Percentiles rank a stretch among this genome's conserved stretches.
phyloP scores from a whole-genome alignment of 2,797 vertebrate species.

The Typhlichthys eigenmanni region DNA sequence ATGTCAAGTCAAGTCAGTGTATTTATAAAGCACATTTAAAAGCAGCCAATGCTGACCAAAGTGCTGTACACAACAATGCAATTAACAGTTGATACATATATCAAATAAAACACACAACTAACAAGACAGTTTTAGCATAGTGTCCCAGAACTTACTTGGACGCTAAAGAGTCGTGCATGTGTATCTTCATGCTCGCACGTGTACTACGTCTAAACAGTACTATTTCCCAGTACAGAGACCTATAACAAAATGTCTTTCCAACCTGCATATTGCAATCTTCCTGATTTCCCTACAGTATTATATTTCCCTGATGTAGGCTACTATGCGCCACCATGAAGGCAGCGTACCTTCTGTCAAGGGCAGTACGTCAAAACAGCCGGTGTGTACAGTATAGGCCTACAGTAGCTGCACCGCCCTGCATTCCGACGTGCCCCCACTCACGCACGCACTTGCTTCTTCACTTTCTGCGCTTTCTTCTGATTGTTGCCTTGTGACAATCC shows the following conservation, averaged over 20 bases:
- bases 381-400: conserved; percentile 23
- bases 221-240: conserved; percentile 15
- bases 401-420: conserved; percentile 16
- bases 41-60: no score
- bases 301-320: conserved; percentile 31
- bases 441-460: no score
- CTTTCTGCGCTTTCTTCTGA: no score
- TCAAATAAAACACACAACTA: no score
- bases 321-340: conserved; percentile 12
- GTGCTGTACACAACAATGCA: no score
- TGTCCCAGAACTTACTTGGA: no score
- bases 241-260: conserved; percentile 24
- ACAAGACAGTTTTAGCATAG: no score
- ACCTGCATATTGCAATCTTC: conserved; percentile 26
- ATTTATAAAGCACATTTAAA: no score
- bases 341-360: conserved; percentile 42
- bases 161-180: not conserved
- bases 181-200: conserved; percentile 27
- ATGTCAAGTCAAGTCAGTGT: no score
- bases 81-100: no score
- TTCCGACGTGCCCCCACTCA: conserved; percentile 20
- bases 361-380: conserved; percentile 40
- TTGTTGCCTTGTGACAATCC: no score
- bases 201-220: no score
- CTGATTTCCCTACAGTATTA: conserved; percentile 14